Conservation (phyloP, 2,888 invertebrate species). For the Drosophila buzzatii region DNA sequence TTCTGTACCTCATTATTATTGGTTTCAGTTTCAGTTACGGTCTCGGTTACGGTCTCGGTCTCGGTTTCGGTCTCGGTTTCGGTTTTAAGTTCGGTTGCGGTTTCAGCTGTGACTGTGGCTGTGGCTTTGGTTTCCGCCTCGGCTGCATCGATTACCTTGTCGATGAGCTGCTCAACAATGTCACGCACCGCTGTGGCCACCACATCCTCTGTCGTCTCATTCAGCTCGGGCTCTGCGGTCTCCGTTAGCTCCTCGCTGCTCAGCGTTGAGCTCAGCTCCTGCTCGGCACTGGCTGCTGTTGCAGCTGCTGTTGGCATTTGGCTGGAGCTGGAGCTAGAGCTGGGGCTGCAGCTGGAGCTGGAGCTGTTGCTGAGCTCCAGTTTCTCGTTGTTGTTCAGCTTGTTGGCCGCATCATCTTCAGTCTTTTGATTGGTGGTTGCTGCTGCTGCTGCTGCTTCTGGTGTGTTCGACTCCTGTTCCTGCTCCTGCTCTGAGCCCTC, state of each 20-base stretch:
- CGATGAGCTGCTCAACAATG: conserved; percentile 84
- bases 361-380: conserved; percentile 68
- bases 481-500: background rate
- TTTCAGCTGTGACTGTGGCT: conserved; percentile 17
- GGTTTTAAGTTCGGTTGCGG: conserved; percentile 34
- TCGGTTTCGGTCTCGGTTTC: background rate
- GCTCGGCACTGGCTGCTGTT: conserved; percentile 16
- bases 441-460: conserved; percentile 73
- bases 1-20: conserved; percentile 31
- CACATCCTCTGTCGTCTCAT: conserved; percentile 44
- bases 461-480: conserved; percentile 23
- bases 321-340: conserved; percentile 60
- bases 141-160: conserved; percentile 78
- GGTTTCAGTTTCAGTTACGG: conserved; percentile 14
- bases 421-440: conserved; percentile 85
- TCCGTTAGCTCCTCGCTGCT: conserved; percentile 67
- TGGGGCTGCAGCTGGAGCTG: conserved; percentile 13
- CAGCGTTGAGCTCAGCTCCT: conserved; percentile 68
- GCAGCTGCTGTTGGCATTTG: conserved; percentile 25
- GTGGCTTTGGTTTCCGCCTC: conserved; percentile 48
- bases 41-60: conserved; percentile 25
- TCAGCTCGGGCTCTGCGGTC: conserved; percentile 48
- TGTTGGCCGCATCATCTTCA: conserved; percentile 83
- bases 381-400: conserved; percentile 75
- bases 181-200: conserved; percentile 77